Evolutionary conservation across 2,113 vertebrate genomes (phyloP), one percentile per base, ranked within the genome.

Genomic region (Symphodus melops): DNA sequence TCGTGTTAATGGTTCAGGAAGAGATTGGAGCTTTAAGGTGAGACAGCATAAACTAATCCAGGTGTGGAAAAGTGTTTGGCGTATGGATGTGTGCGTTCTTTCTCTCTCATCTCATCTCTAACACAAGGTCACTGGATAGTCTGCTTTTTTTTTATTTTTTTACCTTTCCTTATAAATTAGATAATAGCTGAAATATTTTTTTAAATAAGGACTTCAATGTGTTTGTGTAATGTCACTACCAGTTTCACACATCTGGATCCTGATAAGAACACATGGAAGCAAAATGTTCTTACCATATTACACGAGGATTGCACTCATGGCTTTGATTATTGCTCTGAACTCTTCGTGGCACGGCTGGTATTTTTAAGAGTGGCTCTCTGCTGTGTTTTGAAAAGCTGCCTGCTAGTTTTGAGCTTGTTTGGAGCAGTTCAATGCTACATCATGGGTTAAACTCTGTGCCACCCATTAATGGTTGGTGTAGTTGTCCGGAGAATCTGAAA

Each of bases 21-120:
- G 6, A 55, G 55, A 80, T 79, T 72, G 68, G 57, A 83, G 52
- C 72, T 73, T 37, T 3, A 55, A 77, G n/a, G 68, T 79, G 59
- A 83, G 66, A 64, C 55, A 1, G 57, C 55, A 41, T 89, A 89
- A 91, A 87, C 86, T 77, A 86, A 85, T 80, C 82, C 91, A 91
- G 87, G 84, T 91, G 89, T 77, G 68, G 51, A 55, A 67, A 66
- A 72, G 62, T 19, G 63, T 72, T 48, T n/a, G n/a, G 48, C 37
- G 55, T 67, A 49, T 57, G 21, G 53, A 59, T 54, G 12, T 57
- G 28, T 71, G 67, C 42, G 57, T 55, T 46, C 33, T 44, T 12
- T 51, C 57, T 65, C 42, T 72, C 39, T 46, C 41, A 64, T 49
- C 65, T 25, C 54, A 67, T 56, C 48, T 16, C 25, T 16, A 57